phyloP scores from a whole-genome alignment of 2,888 invertebrate species.

The Drosophila fungiperda region DNA sequence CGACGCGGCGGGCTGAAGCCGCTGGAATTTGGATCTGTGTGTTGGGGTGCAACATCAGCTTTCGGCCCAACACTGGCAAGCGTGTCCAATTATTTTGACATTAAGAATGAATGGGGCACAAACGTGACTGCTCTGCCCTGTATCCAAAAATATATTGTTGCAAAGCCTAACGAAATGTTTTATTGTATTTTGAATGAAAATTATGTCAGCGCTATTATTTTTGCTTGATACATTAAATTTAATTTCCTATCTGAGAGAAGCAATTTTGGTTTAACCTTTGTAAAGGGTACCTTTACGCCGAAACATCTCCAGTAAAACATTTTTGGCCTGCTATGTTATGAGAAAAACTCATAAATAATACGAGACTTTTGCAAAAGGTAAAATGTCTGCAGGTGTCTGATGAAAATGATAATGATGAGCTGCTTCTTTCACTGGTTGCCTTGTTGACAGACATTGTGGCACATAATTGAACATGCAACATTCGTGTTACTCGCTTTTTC shows the following conservation, averaged over 20 bases:
- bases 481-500: slow-evolving; percentile 18
- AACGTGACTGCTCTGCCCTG: slow-evolving; percentile 44
- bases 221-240: neutral
- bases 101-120: slow-evolving; percentile 81
- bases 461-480: slow-evolving; percentile 76
- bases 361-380: slow-evolving; percentile 53
- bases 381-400: slow-evolving; percentile 50
- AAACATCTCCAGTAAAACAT: rapidly evolving
- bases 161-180: neutral
- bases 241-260: neutral
- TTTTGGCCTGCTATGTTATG: neutral
- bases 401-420: slow-evolving; percentile 35
- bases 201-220: neutral
- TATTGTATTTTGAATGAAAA: neutral
- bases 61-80: slow-evolving; percentile 61
- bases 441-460: slow-evolving; percentile 81
- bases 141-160: neutral
- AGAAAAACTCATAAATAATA: slow-evolving; percentile 42
- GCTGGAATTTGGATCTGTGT: slow-evolving; percentile 16
- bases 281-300: slow-evolving; percentile 15
- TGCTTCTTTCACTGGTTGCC: slow-evolving; percentile 60
- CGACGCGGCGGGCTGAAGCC: slow-evolving; percentile 49
- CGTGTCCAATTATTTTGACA: slow-evolving; percentile 83
- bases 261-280: neutral
- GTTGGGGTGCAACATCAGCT: slow-evolving; percentile 46